A percentile compares a stretch with the other conserved stretches of the same genome.
These are phyloP conservation scores for Cheilosia vernalis DNA, from an alignment of 2,888 invertebrate genomes.

Conservation along the genomic window DNA sequence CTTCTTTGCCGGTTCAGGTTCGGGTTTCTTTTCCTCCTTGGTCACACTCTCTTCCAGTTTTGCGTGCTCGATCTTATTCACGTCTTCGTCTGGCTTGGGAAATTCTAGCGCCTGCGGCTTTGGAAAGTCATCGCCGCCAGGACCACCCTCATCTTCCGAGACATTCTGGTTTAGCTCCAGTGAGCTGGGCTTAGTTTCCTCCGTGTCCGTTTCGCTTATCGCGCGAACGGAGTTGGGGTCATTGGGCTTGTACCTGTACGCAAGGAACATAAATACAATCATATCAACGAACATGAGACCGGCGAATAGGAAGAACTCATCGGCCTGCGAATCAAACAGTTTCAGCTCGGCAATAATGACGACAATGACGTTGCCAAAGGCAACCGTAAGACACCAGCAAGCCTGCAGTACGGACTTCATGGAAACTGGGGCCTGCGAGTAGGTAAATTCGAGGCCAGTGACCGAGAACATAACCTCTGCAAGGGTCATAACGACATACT, in stretches of 20 bases:
- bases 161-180: slow-evolving; percentile 38
- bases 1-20: neutral
- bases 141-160: slow-evolving; percentile 1
- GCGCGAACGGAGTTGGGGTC: slow-evolving; percentile 75
- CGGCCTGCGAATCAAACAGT: slow-evolving; percentile 90
- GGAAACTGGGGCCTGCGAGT: slow-evolving; percentile 87
- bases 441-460: slow-evolving; percentile 89
- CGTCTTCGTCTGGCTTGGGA: neutral
- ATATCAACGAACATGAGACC: slow-evolving; percentile 93
- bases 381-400: slow-evolving; percentile 96
- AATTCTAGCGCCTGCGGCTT: slow-evolving; percentile 3
- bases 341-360: slow-evolving; percentile 92
- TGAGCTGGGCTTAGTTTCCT: slow-evolving; percentile 56
- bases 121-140: neutral
- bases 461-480: slow-evolving; percentile 88
- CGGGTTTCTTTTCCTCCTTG: neutral
- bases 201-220: slow-evolving; percentile 51
- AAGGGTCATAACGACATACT: slow-evolving; percentile 87
- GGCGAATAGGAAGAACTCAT: slow-evolving; percentile 95
- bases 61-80: slow-evolving; percentile 6
- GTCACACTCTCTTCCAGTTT: neutral
- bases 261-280: slow-evolving; percentile 91
- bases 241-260: slow-evolving; percentile 88
- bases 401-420: slow-evolving; percentile 98
- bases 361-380: slow-evolving; percentile 96